Evolutionary conservation across 35 echinoderm and acorn worm species (phyloP).

Genomic region (Eucidaris tribuloides): DNA sequence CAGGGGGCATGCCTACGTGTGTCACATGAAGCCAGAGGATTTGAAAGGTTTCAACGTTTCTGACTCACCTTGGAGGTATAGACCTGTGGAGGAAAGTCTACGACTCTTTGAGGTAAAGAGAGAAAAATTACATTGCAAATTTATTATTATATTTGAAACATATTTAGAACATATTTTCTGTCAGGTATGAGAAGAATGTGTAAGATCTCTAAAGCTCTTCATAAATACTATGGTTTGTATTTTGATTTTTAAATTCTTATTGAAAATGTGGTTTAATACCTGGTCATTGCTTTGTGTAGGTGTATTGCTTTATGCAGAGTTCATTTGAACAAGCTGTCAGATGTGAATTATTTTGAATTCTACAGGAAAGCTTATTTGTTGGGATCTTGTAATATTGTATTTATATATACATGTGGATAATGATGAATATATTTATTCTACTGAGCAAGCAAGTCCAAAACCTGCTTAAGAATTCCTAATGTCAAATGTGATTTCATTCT

Average conservation of each 20-base stretch:
- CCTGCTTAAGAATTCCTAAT: no score
- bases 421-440: no score
- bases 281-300: not conserved
- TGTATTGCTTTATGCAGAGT: no score
- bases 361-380: no score
- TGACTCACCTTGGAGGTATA: conserved; percentile 92
- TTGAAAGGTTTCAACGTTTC: conserved; percentile 94
- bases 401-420: no score
- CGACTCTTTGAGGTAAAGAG: conserved; percentile 94
- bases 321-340: no score
- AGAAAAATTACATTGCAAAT: no score
- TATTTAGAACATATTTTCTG: not conserved
- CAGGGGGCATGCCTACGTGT: conserved; percentile 88
- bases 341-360: no score
- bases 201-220: not conserved
- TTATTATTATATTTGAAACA: not conserved
- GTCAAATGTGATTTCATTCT: no score
- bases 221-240: not conserved
- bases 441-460: no score
- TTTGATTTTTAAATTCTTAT: not conserved
- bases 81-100: conserved; percentile 85
- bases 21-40: conserved; percentile 90
- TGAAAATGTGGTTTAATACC: not conserved
- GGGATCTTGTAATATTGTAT: no score
- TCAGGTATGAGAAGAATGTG: not conserved